Base-by-base conservation (phyloP, 2,113 vertebrate genomes). In the Genyomyrus donnyi region DNA sequence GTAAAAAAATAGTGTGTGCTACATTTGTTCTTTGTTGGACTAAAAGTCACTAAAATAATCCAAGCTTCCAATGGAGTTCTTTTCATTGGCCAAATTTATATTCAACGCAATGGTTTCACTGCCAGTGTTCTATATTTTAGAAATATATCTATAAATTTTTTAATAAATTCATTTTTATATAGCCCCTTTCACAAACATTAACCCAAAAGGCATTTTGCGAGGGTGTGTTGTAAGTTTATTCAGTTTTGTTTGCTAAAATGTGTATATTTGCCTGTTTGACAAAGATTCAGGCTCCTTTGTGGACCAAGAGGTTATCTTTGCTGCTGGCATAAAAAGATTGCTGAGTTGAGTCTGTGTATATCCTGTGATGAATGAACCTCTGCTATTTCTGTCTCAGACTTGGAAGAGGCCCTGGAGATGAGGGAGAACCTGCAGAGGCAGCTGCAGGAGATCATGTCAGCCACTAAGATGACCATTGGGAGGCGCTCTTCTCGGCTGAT, bases 391-490 rank as follows among this genome's bases (percentile, higher is more conserved):
- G 62, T 24, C 46, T 87, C 56, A 95, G 93, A 94, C 90, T 62
- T 98, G 91, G 97, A 96, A 24, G 97, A 98, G 92, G 96, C 97
- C 1, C 93, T 98, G 86, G 97, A 98, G 93, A 98, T 99, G 98
- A 97, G 98, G 89, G 97, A 99, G 91, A 97, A 94, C 92, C 96
- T 99, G 91, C 98, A 99, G 85, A 96, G 93, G 89, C 98, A 99
- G 93, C 95, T 99, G 17, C 97, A 99, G 93, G 98, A 98, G 95
- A 97, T 99, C 90, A 99, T 99, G 98, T 97, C 98, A 62, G 98
- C 98, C 85, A 99, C 98, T 6, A 97, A 96, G 0, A 88, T 98
- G 89, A 95, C 95, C 0, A 96, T 94, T 19, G 97, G 96, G 0
- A 97, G 96, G 21, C 96, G 97, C 19, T 88, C 94, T 15, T 97